These are phyloP conservation scores for Achroia grisella DNA, from an alignment of 1,140 invertebrate species.

Conservation along the genomic window DNA sequence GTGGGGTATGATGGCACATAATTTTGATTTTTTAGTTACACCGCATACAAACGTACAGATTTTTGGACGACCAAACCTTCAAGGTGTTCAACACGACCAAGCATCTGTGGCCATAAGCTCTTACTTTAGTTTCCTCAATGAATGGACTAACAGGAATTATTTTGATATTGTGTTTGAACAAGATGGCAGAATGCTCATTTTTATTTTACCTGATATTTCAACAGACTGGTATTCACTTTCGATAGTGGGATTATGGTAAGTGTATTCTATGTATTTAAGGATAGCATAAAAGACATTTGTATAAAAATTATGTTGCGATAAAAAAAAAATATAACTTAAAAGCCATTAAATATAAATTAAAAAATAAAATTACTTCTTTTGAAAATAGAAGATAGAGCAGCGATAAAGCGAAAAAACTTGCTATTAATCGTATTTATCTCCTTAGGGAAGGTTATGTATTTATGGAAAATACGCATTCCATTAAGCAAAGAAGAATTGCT, in stretches of 20 bases:
- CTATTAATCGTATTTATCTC: too few relatives aligned
- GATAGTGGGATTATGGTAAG: slow-evolving; percentile 55
- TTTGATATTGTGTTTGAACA: slow-evolving; percentile 37
- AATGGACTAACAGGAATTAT: slow-evolving; percentile 39
- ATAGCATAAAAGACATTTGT: too few relatives aligned
- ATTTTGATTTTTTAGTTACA: slow-evolving; percentile 31
- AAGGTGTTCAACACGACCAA: slow-evolving; percentile 26
- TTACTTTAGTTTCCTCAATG: slow-evolving; percentile 32
- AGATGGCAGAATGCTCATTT: slow-evolving; percentile 32
- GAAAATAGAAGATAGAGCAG: too few relatives aligned
- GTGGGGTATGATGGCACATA: slow-evolving; percentile 60
- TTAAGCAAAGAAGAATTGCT: slow-evolving; percentile 36
- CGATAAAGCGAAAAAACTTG: too few relatives aligned
- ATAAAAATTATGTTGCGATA: too few relatives aligned
- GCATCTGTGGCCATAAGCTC: slow-evolving; percentile 39
- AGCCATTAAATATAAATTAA: too few relatives aligned
- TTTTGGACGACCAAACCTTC: slow-evolving; percentile 24
- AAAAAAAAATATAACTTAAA: too few relatives aligned
- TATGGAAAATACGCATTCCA: slow-evolving; percentile 36
- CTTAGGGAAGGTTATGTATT: slow-evolving; percentile 53
- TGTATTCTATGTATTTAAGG: slow-evolving; percentile 4
- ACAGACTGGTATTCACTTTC: slow-evolving; percentile 48
- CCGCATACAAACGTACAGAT: slow-evolving; percentile 32
- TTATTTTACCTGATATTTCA: slow-evolving; percentile 47
- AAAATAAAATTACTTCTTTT: too few relatives aligned